A percentile compares a stretch with the other conserved stretches of the same genome.
These are phyloP conservation scores for Forbesichthys agassizii DNA, from an alignment of 2,113 vertebrate genomes.

Conservation along the genomic window DNA sequence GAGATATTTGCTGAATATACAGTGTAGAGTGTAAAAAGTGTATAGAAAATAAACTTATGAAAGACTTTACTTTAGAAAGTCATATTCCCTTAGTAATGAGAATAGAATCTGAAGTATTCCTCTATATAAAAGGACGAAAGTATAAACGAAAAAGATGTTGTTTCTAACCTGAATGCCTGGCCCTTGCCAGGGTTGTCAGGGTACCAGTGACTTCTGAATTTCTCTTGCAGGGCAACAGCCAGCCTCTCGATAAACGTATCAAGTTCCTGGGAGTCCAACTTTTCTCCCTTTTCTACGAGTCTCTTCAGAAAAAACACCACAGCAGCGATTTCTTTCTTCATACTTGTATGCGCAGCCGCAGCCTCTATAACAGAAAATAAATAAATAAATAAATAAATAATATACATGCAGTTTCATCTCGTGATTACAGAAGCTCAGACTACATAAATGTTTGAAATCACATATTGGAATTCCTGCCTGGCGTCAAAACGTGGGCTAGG, in stretches of 20 bases:
- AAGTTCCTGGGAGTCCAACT: conserved; percentile 60
- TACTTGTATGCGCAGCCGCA: conserved; percentile 20
- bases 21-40: too few relatives aligned
- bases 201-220: not conserved
- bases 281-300: conserved; percentile 63
- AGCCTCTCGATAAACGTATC: conserved; percentile 62
- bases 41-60: too few relatives aligned
- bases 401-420: too few relatives aligned
- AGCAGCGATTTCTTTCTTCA: conserved; percentile 79
- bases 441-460: not conserved
- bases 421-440: not conserved
- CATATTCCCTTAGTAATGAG: too few relatives aligned
- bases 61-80: too few relatives aligned
- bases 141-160: too few relatives aligned
- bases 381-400: too few relatives aligned
- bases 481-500: conserved; percentile 23
- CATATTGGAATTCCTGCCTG: conserved; percentile 16
- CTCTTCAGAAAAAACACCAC: conserved; percentile 76
- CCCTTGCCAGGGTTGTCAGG: not conserved
- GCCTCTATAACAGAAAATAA: too few relatives aligned
- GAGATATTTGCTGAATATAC: too few relatives aligned
- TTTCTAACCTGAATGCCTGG: too few relatives aligned
- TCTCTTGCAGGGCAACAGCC: not conserved
- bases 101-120: too few relatives aligned
- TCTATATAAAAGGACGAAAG: too few relatives aligned